Evolutionary conservation across 2,888 invertebrate genomes (phyloP).

Genomic region (Eilema depressum): DNA sequence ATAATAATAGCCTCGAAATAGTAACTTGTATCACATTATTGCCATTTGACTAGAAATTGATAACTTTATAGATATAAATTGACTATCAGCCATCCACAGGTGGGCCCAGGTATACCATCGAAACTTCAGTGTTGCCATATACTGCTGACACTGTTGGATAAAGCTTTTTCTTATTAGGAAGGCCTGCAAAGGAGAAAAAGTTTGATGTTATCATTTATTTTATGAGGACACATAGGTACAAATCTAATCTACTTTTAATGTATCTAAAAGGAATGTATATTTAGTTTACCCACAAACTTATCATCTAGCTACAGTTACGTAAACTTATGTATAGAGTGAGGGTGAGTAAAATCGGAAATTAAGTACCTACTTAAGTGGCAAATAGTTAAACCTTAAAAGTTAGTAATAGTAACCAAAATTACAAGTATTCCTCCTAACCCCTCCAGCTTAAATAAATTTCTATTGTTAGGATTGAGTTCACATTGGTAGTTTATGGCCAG

Average conservation of each 20-base stretch:
- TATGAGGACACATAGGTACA: neutral
- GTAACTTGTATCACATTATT: constrained; percentile 59
- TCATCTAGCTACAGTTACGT: no score
- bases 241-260: neutral
- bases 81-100: constrained; percentile 96
- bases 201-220: constrained; percentile 1
- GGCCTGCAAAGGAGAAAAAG: constrained; percentile 86
- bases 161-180: constrained; percentile 96
- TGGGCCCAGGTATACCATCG: constrained; percentile 98
- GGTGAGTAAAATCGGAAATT: no score
- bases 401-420: no score
- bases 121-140: constrained; percentile 99
- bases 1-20: constrained; percentile 31
- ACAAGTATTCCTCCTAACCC: no score
- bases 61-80: constrained; percentile 50
- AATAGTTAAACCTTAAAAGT: no score
- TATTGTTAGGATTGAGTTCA: no score
- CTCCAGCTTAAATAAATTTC: no score
- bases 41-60: constrained; percentile 62
- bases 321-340: no score
- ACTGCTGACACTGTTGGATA: constrained; percentile 99
- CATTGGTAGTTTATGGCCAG: no score
- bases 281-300: no score
- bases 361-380: no score
- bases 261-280: no score